These are phyloP conservation scores for Haliclystus octoradiatus DNA, from an alignment of 30 jellyfish, hydroid and myxozoan genomes.

Conservation along the genomic window DNA sequence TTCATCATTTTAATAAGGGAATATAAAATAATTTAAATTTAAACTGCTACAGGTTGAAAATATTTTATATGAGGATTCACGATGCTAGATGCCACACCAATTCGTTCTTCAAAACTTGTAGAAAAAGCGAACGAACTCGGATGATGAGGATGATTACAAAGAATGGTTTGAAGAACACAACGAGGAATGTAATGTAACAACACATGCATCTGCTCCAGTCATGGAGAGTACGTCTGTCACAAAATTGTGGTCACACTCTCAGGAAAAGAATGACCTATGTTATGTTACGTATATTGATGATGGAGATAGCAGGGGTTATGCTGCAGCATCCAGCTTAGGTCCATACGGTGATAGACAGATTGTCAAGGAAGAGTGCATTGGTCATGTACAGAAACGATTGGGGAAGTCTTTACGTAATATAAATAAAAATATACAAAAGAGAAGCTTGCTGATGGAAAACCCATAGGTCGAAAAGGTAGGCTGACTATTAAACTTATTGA, in stretches of 20 bases:
- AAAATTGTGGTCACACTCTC: not conserved
- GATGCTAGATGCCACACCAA: no score
- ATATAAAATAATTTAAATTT: no score
- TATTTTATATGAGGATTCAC: no score
- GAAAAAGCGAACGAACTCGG: not conserved
- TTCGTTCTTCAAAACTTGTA: no score
- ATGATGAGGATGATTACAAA: not conserved
- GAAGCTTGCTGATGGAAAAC: not conserved
- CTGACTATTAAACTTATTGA: not conserved
- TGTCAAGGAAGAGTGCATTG: not conserved
- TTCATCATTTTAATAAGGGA: no score
- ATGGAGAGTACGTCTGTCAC: not conserved
- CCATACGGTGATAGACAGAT: not conserved
- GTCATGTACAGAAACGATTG: not conserved
- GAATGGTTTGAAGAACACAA: not conserved
- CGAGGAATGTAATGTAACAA: not conserved
- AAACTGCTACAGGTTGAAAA: no score
- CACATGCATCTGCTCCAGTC: not conserved
- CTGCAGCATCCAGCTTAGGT: not conserved
- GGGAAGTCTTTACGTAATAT: not conserved
- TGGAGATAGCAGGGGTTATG: not conserved
- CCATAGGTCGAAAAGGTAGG: not conserved
- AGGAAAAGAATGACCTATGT: not conserved
- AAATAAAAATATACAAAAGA: not conserved
- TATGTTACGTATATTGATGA: not conserved